Evolutionary conservation across 2,888 invertebrate species (phyloP).

Genomic region (Himalopsyche anomala): DNA sequence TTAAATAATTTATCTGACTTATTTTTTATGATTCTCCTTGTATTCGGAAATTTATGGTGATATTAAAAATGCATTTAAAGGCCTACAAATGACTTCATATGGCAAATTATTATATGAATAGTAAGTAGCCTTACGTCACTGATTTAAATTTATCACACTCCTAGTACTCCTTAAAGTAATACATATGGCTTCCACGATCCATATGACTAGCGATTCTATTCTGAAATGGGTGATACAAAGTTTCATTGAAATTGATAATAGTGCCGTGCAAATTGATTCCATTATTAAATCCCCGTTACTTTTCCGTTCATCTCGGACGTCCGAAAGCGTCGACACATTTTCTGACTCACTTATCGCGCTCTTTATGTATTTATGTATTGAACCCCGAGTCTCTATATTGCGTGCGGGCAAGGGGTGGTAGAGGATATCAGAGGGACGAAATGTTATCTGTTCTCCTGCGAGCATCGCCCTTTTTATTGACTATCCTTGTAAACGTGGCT

Average conservation of each 20-base stretch:
- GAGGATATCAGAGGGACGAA: neutral
- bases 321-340: constrained; percentile 23
- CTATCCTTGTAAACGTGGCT: constrained; percentile 19
- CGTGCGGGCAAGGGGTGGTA: neutral
- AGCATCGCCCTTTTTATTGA: constrained; percentile 25
- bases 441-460: neutral
- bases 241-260: neutral
- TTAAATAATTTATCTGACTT: too few species aligned
- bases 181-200: too few species aligned
- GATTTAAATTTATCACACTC: too few species aligned
- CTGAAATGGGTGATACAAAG: too few species aligned
- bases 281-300: neutral
- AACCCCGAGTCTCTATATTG: constrained; percentile 10
- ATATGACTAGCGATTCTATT: too few species aligned
- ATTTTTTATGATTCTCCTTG: too few species aligned
- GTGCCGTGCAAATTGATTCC: neutral
- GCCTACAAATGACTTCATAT: too few species aligned
- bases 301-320: neutral
- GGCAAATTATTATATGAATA: too few species aligned
- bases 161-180: too few species aligned
- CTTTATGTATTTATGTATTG: constrained; percentile 11
- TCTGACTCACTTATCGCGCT: constrained; percentile 20
- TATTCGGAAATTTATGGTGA: too few species aligned
- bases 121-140: too few species aligned
- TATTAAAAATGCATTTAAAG: too few species aligned